phyloP scores from a whole-genome alignment of 2,113 vertebrate genomes.

The Triplophysa dalaica region DNA sequence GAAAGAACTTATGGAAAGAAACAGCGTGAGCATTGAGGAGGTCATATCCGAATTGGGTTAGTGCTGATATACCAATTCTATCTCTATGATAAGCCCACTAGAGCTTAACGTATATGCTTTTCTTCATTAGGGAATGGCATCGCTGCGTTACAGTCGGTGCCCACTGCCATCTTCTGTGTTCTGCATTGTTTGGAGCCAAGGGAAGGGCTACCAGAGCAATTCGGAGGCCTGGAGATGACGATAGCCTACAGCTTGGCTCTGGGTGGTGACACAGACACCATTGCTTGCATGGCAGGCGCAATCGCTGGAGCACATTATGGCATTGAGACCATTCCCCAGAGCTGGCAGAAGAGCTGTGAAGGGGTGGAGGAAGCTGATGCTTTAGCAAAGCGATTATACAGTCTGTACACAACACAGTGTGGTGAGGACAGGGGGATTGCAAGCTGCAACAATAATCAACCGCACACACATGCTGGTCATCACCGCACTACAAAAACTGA shows the following conservation, averaged over 20 bases:
- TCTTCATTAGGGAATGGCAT: constrained; percentile 86
- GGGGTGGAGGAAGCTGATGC: constrained; percentile 84
- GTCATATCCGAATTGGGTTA: constrained; percentile 90
- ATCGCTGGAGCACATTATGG: constrained; percentile 96
- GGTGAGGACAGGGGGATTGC: constrained; percentile 45
- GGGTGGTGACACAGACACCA: constrained; percentile 98
- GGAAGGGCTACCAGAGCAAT: constrained; percentile 83
- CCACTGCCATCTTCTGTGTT: constrained; percentile 96
- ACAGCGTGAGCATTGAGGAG: constrained; percentile 84
- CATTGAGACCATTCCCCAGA: constrained; percentile 80
- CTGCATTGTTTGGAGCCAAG: constrained; percentile 88
- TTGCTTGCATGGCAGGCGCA: constrained; percentile 97
- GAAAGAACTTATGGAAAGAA: constrained; percentile 84
- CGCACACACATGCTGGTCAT: constrained; percentile 24
- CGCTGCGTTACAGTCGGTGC: constrained; percentile 91
- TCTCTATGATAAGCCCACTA: not conserved
- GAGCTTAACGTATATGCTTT: not conserved
- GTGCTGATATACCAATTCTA: constrained; percentile 48
- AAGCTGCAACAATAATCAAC: constrained; percentile 10
- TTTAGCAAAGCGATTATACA: constrained; percentile 80
- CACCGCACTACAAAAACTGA: constrained; percentile 32
- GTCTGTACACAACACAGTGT: constrained; percentile 72
- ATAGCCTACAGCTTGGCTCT: constrained; percentile 91
- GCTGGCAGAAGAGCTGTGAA: constrained; percentile 90
- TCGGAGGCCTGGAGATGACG: constrained; percentile 87